phyloP scores from a whole-genome alignment of 2,888 invertebrate genomes.

The Sarcophaga caerulescens region DNA sequence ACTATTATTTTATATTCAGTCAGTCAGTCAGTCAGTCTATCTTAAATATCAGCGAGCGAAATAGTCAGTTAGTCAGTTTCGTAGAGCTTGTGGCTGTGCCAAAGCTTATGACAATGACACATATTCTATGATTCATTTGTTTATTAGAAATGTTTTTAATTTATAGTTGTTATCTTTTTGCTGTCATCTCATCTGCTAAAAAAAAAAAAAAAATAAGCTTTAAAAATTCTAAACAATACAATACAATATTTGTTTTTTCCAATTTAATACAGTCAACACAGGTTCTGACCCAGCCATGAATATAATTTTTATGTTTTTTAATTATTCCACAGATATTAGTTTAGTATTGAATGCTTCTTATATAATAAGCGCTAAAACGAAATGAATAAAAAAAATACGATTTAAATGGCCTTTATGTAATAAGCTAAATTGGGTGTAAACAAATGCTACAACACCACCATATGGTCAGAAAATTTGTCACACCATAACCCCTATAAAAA shows the following conservation, averaged over 20 bases:
- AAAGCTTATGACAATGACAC: conserved; percentile 68
- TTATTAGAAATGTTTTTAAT: conserved; percentile 68
- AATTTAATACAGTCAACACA: conserved; percentile 49
- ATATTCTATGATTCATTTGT: conserved; percentile 70
- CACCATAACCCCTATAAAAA: too few relatives aligned
- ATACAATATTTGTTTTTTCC: conserved; percentile 25
- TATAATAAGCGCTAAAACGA: neutral
- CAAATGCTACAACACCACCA: neutral
- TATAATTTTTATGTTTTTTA: conserved; percentile 44
- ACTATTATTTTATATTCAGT: conserved; percentile 10
- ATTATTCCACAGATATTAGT: conserved; percentile 41
- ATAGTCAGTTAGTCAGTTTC: neutral
- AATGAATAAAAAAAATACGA: neutral
- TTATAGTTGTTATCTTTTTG: conserved; percentile 69
- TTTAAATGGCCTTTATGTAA: neutral
- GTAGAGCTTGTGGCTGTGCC: conserved; percentile 1
- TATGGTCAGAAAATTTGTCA: neutral
- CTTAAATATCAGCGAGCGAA: neutral
- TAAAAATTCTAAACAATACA: conserved; percentile 24
- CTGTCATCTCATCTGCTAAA: conserved; percentile 70
- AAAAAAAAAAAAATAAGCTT: conserved; percentile 16
- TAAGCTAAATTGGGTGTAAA: neutral
- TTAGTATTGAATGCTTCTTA: neutral
- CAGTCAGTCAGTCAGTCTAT: neutral
- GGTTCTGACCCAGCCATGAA: conserved; percentile 54